Base-by-base conservation (phyloP, 1,140 invertebrate genomes). In the Bombus vancouverensis region DNA sequence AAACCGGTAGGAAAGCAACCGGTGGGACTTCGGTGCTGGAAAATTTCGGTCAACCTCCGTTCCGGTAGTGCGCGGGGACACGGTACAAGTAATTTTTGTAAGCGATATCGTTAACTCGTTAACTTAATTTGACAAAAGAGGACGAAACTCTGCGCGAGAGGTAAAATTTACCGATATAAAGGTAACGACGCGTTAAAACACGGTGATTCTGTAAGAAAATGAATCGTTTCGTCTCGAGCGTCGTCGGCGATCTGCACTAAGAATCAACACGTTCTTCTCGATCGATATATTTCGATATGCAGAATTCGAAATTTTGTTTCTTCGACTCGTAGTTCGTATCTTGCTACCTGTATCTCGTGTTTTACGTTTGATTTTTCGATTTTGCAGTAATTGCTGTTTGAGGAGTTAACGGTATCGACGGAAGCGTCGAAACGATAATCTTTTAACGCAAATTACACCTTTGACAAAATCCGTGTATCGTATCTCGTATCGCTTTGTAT, bases 31-130 rank as follows among this genome's bases (percentile, higher is more conserved):
- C 0, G 22, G 25, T 8, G 0, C 3, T 42, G 37, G 39, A 73
- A 81, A 42, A 73, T 81, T 72, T 70, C 47, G 70, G 47, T 28
- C 81, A 44, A 34, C 42, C 73, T 44, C n/a, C 1, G 18, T 37
- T 10, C 18, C 62, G 73, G 1, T 32, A 75, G 47, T 8, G 47
- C 47, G 47, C 15, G 5, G 15, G 18, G 18, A 53, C 47, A 53
- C 15, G 0, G 15, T 18, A 8, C 47, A 1, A 53, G 47, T 22
- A 18, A 22, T 18, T 53, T 6, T 6, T 22, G 1, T 8, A 53
- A 53, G 2, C 18, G 47, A 47, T 18, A 18, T 37, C 1, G 1
- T 47, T 47, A 18, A 18, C 47, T 47, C 6, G 47, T 47, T 6
- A 6, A 18, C 15, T 47, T 18, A 0, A 47, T 18, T 47, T 0